Conservation (phyloP, 2,113 vertebrate genomes). For the Seriola rivoliana region DNA sequence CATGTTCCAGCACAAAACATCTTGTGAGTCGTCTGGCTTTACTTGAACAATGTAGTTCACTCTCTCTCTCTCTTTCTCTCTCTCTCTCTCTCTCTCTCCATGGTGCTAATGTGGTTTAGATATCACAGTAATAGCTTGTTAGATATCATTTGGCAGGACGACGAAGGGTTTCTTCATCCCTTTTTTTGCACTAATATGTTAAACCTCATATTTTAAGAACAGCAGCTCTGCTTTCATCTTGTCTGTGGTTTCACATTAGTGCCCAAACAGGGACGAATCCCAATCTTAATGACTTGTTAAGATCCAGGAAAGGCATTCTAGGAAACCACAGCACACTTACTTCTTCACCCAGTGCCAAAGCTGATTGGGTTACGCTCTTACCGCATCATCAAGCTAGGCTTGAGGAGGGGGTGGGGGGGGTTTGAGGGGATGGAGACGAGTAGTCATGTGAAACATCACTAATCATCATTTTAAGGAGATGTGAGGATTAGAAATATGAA, state of each 20-base stretch:
- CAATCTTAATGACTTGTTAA: not conserved
- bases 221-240: not conserved
- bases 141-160: constrained; percentile 17
- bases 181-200: constrained; percentile 20
- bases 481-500: not conserved
- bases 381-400: constrained; percentile 15
- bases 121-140: constrained; percentile 42
- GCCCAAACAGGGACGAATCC: constrained; percentile 16
- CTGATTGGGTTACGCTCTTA: constrained; percentile 62
- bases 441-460: not conserved
- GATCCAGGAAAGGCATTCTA: constrained; percentile 13
- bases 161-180: not conserved
- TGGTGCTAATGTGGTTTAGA: constrained; percentile 75
- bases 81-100: constrained; percentile 48
- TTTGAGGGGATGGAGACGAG: not conserved
- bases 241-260: constrained; percentile 25
- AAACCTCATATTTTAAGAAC: not conserved
- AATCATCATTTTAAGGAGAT: constrained; percentile 9
- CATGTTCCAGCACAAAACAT: constrained; percentile 54
- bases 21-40: constrained; percentile 57
- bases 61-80: constrained; percentile 36
- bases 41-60: constrained; percentile 62
- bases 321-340: constrained; percentile 62
- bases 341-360: constrained; percentile 77
- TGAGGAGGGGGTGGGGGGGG: not conserved